Base-by-base conservation (phyloP, 2,113 vertebrate genomes). In the Sminthopsis crassicaudata region DNA sequence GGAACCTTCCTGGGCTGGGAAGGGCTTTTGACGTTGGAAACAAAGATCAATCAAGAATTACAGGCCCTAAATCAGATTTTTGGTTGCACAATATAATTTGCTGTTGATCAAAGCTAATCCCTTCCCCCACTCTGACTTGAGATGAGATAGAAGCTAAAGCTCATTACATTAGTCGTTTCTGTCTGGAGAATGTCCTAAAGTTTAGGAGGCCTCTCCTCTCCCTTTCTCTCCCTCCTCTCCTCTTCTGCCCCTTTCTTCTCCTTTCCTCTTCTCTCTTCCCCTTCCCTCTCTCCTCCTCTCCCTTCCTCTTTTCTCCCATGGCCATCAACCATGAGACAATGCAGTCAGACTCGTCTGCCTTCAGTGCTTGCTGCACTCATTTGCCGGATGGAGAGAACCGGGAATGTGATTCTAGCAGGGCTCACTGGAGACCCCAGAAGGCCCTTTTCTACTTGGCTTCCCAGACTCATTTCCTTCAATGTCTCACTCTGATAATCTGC, bases 1-100 rank as follows among this genome's bases (percentile, higher is more conserved):
- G 52, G 55, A 54, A 94, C 11, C n/a, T 2, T 0, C 42, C 2
- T 54, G 10, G 48, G 52, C 53, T 92, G 88, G 60, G 89, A 91
- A 27, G 91, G 46, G 42, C 2, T 23, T 46, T 48, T 96, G 84
- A 90, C 94, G 76, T 27, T 2, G 48, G 94, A 57, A 53, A 93
- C 51, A 93, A 55, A 95, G n/a, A 52, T 76, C 24, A 57, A 30
- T 25, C 27, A 22, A 76, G 30, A 94, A 90, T 89, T 57, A 48
- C 10, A 91, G 53, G 57, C 25, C 55, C 8, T 46, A 4, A 46
- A 46, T 54, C 36, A 60, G 27, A 90, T 12, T 94, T 94, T 89
- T 57, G 22, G 19, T 84, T 94, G 94, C 89, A 9, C 84, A 57
- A 53, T 46, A 94, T 89, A 46, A 12, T 92, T 53, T 94, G 27